Conservation (phyloP, 2,888 invertebrate species). For the Athalia cordata region DNA sequence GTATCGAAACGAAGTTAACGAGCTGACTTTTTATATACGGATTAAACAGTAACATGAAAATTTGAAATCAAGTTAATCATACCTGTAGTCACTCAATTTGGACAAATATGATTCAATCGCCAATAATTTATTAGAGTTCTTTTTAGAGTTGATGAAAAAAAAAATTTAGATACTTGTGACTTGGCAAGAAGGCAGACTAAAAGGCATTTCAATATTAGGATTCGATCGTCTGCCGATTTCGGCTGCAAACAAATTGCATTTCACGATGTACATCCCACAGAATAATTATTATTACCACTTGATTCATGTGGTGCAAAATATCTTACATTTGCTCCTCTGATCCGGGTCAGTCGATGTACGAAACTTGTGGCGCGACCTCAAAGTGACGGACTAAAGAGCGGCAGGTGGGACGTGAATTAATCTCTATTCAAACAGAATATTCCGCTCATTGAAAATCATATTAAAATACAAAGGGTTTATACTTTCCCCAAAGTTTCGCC, state of each 20-base stretch:
- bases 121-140: too few relatives aligned
- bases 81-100: background rate
- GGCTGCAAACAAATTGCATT: background rate
- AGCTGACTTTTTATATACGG: background rate
- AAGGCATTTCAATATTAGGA: constrained; percentile 11
- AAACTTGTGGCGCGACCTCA: constrained; percentile 29
- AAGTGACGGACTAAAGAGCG: background rate
- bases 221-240: background rate
- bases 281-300: constrained; percentile 6
- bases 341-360: constrained; percentile 1
- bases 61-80: background rate
- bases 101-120: background rate
- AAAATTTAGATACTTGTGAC: background rate
- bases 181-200: constrained; percentile 12
- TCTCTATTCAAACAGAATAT: constrained; percentile 6
- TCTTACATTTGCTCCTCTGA: background rate
- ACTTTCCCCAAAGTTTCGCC: too few relatives aligned
- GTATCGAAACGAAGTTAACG: background rate
- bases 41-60: background rate
- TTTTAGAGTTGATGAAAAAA: too few relatives aligned
- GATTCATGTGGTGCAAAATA: background rate
- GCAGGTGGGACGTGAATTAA: constrained; percentile 1
- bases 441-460: constrained; percentile 2
- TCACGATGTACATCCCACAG: background rate
- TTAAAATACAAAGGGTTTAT: background rate